These are phyloP conservation scores for Corythoichthys haematopterus DNA, from an alignment of 2,113 vertebrate genomes.

Conservation along the genomic window DNA sequence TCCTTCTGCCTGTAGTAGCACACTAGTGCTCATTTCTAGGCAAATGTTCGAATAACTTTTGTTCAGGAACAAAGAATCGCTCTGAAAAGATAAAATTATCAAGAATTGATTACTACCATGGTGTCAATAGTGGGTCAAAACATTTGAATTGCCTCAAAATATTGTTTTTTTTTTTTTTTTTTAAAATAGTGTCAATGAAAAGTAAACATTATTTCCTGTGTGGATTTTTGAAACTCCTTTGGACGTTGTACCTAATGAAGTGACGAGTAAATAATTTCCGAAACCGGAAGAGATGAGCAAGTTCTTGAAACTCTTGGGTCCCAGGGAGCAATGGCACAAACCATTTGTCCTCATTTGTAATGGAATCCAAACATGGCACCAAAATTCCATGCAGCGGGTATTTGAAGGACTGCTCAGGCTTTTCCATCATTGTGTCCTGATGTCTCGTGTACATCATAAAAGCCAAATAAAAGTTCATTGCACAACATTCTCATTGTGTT, in stretches of 20 bases:
- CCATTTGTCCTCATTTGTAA: not conserved
- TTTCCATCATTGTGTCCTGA: not conserved
- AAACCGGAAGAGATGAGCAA: not conserved
- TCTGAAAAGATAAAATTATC: too few species aligned
- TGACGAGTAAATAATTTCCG: not conserved
- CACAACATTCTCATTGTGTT: slow-evolving; percentile 42
- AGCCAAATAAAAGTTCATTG: not conserved
- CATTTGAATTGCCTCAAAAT: too few species aligned
- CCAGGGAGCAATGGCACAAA: not conserved
- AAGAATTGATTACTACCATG: too few species aligned
- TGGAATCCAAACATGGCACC: not conserved
- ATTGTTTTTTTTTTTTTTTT: too few species aligned
- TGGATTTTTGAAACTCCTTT: not conserved
- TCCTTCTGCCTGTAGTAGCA: too few species aligned
- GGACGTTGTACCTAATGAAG: not conserved
- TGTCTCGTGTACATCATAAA: not conserved
- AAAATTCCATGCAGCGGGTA: not conserved
- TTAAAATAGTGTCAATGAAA: too few species aligned
- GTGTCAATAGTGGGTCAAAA: too few species aligned
- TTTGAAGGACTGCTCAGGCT: not conserved
- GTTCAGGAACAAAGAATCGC: too few species aligned
- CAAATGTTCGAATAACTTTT: too few species aligned
- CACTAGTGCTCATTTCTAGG: too few species aligned
- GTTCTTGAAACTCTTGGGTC: not conserved
- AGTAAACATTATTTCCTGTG: not conserved